Conservation (phyloP, 2,888 invertebrate species). For the Apodemia duryi region DNA sequence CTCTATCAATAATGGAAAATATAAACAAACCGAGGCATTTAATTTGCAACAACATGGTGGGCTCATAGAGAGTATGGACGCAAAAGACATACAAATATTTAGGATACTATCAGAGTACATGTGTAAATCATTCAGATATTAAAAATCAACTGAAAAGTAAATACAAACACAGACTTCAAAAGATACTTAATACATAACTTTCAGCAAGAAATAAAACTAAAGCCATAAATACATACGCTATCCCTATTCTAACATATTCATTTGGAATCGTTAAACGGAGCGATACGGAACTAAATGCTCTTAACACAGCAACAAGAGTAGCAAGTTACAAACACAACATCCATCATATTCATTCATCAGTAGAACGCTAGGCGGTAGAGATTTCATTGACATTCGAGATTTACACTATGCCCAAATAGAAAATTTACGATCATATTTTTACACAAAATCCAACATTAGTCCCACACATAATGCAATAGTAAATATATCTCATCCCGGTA, state of each 20-base stretch:
- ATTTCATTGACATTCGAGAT: too few species aligned
- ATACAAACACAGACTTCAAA: constrained; percentile 1
- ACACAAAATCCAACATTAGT: too few species aligned
- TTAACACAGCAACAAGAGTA: neutral
- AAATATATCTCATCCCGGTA: neutral
- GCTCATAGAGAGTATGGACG: constrained; percentile 6
- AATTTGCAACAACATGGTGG: constrained; percentile 4
- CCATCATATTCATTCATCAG: neutral
- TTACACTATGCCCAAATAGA: too few species aligned
- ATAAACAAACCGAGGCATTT: constrained; percentile 12
- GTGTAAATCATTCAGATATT: constrained; percentile 7
- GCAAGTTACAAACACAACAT: neutral
- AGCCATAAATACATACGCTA: constrained; percentile 19
- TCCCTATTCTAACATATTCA: constrained; percentile 16
- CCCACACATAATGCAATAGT: neutral
- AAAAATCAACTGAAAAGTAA: constrained; percentile 10
- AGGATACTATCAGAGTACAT: constrained; percentile 9
- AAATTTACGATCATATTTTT: too few species aligned
- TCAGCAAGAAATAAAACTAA: constrained; percentile 14
- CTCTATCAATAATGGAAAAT: constrained; percentile 16
- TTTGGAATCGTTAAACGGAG: neutral
- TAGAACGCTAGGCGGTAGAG: neutral
- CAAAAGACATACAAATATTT: constrained; percentile 14
- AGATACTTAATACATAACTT: constrained; percentile 15
- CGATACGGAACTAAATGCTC: neutral